phyloP scores from a whole-genome alignment of 2,888 invertebrate species.

The Sipha maydis region DNA sequence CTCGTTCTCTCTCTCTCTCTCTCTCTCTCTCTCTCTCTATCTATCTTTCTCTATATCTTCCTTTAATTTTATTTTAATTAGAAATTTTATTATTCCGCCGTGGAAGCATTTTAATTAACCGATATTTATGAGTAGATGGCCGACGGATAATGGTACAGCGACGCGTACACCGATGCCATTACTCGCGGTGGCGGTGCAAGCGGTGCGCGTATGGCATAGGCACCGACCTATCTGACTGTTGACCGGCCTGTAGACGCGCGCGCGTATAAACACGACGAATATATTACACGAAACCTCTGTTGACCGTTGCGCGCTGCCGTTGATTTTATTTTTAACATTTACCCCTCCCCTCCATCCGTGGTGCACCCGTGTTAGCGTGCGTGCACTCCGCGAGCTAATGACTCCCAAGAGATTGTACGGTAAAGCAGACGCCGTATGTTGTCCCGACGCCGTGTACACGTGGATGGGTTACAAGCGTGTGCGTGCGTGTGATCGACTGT shows the following conservation, averaged over 20 bases:
- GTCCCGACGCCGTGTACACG: background rate
- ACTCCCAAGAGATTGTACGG: background rate
- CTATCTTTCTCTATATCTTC: background rate
- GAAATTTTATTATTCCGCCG: constrained; percentile 26
- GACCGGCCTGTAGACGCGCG: background rate
- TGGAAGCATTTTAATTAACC: constrained; percentile 16
- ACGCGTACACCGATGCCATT: background rate
- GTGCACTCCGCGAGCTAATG: background rate
- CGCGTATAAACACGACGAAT: constrained; percentile 19
- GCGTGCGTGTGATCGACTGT: background rate
- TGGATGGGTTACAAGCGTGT: background rate
- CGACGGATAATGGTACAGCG: background rate
- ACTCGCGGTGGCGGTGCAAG: background rate
- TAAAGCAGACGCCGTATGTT: background rate
- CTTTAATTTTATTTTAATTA: constrained; percentile 14
- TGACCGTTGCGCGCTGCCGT: background rate
- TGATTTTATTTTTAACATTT: background rate
- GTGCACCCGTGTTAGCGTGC: background rate
- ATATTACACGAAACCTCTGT: background rate
- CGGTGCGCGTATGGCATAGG: no score
- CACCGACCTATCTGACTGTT: background rate
- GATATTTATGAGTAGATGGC: constrained; percentile 31
- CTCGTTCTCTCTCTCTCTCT: background rate
- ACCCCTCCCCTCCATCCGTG: background rate
- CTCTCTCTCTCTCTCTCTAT: no score